Percentiles rank a stretch among this genome's conserved stretches.
Evolutionary conservation across 35 echinoderm and acorn worm genomes (phyloP).

Genomic region (Amphiura filiformis): DNA sequence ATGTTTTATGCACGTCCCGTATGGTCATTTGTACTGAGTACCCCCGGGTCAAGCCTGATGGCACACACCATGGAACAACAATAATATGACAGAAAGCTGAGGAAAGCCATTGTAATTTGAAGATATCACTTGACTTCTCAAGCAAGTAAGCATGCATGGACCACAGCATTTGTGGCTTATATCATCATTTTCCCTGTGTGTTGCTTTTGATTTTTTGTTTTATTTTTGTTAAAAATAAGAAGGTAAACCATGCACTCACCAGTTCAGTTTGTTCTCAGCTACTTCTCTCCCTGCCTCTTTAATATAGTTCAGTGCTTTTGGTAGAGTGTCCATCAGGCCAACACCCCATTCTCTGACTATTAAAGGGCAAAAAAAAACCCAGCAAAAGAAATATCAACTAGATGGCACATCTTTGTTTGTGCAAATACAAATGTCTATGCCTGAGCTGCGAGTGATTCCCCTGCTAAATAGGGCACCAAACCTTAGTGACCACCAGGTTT

Average conservation of each 20-base stretch:
- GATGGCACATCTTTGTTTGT: not conserved
- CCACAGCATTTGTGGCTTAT: not conserved
- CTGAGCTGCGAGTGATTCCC: too few relatives aligned
- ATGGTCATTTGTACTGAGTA: too few relatives aligned
- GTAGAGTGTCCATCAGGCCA: slow-evolving; percentile 62
- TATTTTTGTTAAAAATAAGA: not conserved
- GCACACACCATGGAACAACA: not conserved
- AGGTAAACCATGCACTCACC: too few relatives aligned
- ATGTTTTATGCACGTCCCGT: too few relatives aligned
- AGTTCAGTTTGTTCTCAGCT: slow-evolving; percentile 52
- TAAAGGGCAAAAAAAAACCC: not conserved
- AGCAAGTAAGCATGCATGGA: not conserved
- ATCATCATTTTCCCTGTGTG: not conserved
- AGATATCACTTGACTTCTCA: not conserved
- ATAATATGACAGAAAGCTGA: not conserved
- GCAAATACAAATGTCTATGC: not conserved
- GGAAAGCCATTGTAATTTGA: not conserved
- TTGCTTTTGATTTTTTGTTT: not conserved
- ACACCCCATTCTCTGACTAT: slow-evolving; percentile 64
- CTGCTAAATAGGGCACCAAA: too few relatives aligned
- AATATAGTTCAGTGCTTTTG: slow-evolving; percentile 69
- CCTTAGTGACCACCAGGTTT: too few relatives aligned
- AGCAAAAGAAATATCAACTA: not conserved
- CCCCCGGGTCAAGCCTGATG: too few relatives aligned
- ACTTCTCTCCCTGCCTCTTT: slow-evolving; percentile 72